Evolutionary conservation across 2,797 vertebrate genomes (phyloP).

Genomic region (Hippoglossus hippoglossus): DNA sequence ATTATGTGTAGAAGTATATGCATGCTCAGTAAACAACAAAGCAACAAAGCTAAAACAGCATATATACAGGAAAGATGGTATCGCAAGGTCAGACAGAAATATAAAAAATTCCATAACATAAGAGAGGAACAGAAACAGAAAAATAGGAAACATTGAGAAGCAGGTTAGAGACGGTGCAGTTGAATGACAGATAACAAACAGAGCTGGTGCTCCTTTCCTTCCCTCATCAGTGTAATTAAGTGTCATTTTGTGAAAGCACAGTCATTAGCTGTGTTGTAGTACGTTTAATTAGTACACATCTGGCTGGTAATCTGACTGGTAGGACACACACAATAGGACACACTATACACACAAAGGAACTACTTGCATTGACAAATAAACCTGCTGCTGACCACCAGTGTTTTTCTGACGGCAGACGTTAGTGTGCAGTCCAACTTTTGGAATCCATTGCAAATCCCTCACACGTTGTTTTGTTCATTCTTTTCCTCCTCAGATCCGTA

Average conservation of each 20-base stretch:
- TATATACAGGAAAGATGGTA: no score
- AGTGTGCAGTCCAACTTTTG: no score
- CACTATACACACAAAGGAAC: not conserved
- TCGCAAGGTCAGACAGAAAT: no score
- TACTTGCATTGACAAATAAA: not conserved
- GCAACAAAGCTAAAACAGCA: no score
- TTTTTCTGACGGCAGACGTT: not conserved
- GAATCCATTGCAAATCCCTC: no score
- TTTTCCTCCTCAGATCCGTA: constrained; percentile 87
- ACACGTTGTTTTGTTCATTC: not conserved
- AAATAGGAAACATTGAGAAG: not conserved
- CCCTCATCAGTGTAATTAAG: constrained; percentile 51
- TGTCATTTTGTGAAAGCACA: constrained; percentile 49
- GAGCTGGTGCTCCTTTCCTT: constrained; percentile 16
- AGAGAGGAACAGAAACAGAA: not conserved
- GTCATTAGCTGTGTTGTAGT: constrained; percentile 56
- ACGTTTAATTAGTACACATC: constrained; percentile 57
- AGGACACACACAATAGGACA: constrained; percentile 24
- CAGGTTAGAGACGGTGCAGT: not conserved
- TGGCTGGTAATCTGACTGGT: constrained; percentile 56
- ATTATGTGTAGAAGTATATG: no score
- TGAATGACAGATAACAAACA: constrained; percentile 1
- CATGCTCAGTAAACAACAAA: no score
- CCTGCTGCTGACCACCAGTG: not conserved
- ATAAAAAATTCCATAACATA: no score